Conservation (phyloP, 2,888 invertebrate genomes). For the Aphodius sticticus region DNA sequence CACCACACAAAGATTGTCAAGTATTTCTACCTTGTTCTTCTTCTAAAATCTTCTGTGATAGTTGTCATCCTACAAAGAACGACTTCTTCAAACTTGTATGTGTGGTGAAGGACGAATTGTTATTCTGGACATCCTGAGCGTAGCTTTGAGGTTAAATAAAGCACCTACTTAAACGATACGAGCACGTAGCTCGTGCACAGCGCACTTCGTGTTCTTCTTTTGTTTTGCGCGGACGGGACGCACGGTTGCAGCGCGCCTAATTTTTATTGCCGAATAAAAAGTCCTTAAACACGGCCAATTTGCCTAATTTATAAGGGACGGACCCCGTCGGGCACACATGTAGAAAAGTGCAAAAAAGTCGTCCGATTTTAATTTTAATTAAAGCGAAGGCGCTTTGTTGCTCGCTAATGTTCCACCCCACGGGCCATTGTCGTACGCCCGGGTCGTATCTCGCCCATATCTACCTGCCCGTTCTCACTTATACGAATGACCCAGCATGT, state of each 20-base stretch:
- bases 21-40: no score
- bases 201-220: conserved; percentile 23
- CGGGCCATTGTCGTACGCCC: conserved; percentile 11
- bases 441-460: conserved; percentile 19
- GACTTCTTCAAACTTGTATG: background rate
- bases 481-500: conserved; percentile 58
- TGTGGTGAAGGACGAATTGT: background rate
- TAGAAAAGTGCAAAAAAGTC: conserved; percentile 53
- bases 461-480: conserved; percentile 41
- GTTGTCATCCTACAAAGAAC: no score
- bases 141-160: background rate
- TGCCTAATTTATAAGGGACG: conserved; percentile 36
- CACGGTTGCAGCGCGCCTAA: conserved; percentile 18
- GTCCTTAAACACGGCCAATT: conserved; percentile 37
- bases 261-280: conserved; percentile 31
- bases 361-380: conserved; percentile 56
- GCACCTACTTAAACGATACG: background rate
- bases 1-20: no score
- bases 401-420: conserved; percentile 44
- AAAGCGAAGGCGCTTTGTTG: conserved; percentile 43
- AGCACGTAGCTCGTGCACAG: conserved; percentile 10
- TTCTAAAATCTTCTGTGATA: no score
- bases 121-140: background rate
- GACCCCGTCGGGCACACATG: conserved; percentile 34
- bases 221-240: conserved; percentile 26